Base-by-base conservation (phyloP, 2,888 invertebrate species). In the Aleiodes testaceus region DNA sequence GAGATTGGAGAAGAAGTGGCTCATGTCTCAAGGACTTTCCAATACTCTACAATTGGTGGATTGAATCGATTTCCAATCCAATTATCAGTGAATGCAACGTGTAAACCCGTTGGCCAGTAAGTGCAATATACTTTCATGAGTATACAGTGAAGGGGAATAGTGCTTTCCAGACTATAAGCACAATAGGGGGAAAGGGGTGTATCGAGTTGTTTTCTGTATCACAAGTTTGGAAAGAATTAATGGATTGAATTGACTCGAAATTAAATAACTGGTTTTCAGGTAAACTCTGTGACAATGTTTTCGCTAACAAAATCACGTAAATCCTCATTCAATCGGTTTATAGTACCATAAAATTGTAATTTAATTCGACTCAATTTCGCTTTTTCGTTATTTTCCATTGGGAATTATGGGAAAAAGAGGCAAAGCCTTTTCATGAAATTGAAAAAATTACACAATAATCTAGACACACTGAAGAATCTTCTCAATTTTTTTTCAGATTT, bases 51-150 rank as follows among this genome's bases (percentile, higher is more conserved):
- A 53, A 53, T 20, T 55, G 55, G 16, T 16, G 55, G 52, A 65
- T 68, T 18, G 78, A 79, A 85, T 85, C 84, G 85, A 85, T 85
- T 85, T 84, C 81, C 82, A 82, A 85, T 84, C 81, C 82, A 84
- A 85, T 84, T 83, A 83, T 84, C 79, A 81, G 82, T 82, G 81
- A 84, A 84, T 81, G 81, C 81, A 79, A 81, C 78, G 81, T 81
- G 83, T 84, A 82, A 83, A 82, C 80, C 44, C 78, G 79, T 77
- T 64, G 66, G 76, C 71, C 70, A 76, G 78, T 78, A 81, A 81
- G 79, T 80, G 82, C 80, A 83, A 84, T 84, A 83, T 85, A 83
- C 80, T 83, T 83, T 82, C 82, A 82, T 81, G 84, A 84, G 84
- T 79, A 72, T 73, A 26, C 26, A 5, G 26, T 26, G 26, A 26